Evolutionary conservation across 1,140 invertebrate genomes (phyloP), one percentile per base, ranked within the genome.

Genomic region (Atopsyche davidsoni): DNA sequence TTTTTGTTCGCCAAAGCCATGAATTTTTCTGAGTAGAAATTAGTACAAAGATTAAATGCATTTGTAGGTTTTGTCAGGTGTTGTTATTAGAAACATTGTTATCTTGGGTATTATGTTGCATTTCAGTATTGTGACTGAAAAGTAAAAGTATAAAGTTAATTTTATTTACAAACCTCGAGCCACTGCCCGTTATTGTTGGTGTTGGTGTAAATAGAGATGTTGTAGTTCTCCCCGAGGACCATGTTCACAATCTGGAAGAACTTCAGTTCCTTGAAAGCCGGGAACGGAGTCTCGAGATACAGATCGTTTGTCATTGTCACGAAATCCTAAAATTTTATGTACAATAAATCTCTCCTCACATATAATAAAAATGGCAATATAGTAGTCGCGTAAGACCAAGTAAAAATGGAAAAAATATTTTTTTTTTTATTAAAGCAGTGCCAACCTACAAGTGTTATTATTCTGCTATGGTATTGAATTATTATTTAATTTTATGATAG

Each of bases 241-340:
- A 82, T 63, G 32, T 78, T 64, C 31, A 86, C 77, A 2, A 78
- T 72, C 53, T 78, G 80, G 19, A 73, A 64, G 0, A 77, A 83
- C 49, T 75, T 78, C 6, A 85, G 63, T 53, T 81, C 75, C 45
- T 74, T 75, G 16, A 76, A 73, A 16, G 60, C 61, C 47, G 60
- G 59, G 58, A 81, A 87, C 0, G 85, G 82, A 1, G 83, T 81
- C 25, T 70, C 69, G 0, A 87, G 55, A 44, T 76, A 77, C 1
- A 88, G 60, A 0, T 78, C 75, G 67, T 88, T 87, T 14, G 73
- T 75, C 49, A 86, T 79, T 45, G 79, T 75, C 19, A 84, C 70
- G 13, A 80, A 68, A 63, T 83, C 76, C 62, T 81, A 69, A 11
- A 63, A 58, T 25, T 21, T 47, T 19, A 49, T 23, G 35, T 7